These are phyloP conservation scores for Cephus runcator DNA, from an alignment of 2,888 invertebrate species.

Conservation along the genomic window DNA sequence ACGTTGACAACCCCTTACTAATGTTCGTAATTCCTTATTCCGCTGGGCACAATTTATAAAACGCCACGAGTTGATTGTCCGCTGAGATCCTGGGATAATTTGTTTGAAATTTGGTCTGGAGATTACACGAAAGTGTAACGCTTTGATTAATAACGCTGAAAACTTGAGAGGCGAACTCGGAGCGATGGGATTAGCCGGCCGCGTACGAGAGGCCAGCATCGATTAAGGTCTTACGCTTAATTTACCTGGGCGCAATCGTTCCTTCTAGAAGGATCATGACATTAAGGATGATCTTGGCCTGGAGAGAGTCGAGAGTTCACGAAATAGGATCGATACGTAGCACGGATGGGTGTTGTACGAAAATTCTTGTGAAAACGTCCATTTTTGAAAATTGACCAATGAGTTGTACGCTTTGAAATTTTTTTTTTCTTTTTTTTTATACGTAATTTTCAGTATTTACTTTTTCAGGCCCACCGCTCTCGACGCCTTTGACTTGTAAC, in stretches of 20 bases:
- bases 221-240: constrained; percentile 4
- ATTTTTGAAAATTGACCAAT: too few species aligned
- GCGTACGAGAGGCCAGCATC: not conserved
- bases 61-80: constrained; percentile 36
- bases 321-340: not conserved
- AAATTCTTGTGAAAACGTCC: too few species aligned
- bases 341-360: too few species aligned
- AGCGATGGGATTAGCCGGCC: not conserved
- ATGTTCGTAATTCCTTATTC: constrained; percentile 52
- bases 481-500: not conserved
- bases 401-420: too few species aligned
- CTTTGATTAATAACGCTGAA: constrained; percentile 46
- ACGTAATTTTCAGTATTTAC: too few species aligned
- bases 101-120: constrained; percentile 51
- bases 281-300: not conserved
- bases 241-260: not conserved
- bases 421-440: too few species aligned
- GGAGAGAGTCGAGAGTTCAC: not conserved
- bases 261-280: not conserved
- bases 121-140: constrained; percentile 47
- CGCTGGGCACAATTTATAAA: constrained; percentile 47
- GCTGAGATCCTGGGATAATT: constrained; percentile 44
- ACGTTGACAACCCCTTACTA: constrained; percentile 48
- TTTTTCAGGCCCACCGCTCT: not conserved
- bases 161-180: not conserved